Base-by-base conservation (phyloP, 2,113 vertebrate genomes). In the Phrynocephalus versicolor region DNA sequence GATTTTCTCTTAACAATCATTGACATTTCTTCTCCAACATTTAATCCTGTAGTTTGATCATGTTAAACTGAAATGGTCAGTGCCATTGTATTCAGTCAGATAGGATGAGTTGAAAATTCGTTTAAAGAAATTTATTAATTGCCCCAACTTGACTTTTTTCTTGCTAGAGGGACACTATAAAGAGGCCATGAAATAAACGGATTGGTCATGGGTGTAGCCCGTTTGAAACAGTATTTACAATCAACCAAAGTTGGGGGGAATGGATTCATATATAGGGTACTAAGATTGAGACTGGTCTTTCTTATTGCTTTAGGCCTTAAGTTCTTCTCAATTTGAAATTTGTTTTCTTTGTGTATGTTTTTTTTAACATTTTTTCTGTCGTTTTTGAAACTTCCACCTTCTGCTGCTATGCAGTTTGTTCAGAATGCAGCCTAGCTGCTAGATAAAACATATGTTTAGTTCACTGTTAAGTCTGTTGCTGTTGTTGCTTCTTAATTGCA, bases 341-440 rank as follows among this genome's bases (percentile, higher is more conserved):
- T 67, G 65, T 73, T 73, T 86, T 81, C 57, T 41, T 62, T 64
- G 60, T 39, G 39, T 67, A 51, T 8, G 55, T 27, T 64, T 51
- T 60, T 83, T 65, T 75, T 79, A 67, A 87, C 80, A 65, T 88
- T 89, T 88, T 78, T 76, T 45, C 92, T 87, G 77, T 80, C 73
- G 90, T 75, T 90, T 79, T 87, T 78, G 35, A 81, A 86, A 81
- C 57, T 73, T 89, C 92, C 84, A 92, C 88, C 92, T 94, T 90
- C 92, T 78, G 90, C 85, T 94, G 88, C 86, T 88, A 37, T 93
- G 89, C 92, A 93, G 92, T 92, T 94, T 89, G 91, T 93, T 92
- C 93, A 92, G 93, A 94, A 94, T 21, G 87, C 93, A 92, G 91
- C 89, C 94, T 94, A 90, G 91, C 87, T 91, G 93, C 93, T 93